A percentile compares a stretch with the other conserved stretches of the same genome.
phyloP scores from a whole-genome alignment of 2,113 vertebrate genomes.

The Arenaria interpres region DNA sequence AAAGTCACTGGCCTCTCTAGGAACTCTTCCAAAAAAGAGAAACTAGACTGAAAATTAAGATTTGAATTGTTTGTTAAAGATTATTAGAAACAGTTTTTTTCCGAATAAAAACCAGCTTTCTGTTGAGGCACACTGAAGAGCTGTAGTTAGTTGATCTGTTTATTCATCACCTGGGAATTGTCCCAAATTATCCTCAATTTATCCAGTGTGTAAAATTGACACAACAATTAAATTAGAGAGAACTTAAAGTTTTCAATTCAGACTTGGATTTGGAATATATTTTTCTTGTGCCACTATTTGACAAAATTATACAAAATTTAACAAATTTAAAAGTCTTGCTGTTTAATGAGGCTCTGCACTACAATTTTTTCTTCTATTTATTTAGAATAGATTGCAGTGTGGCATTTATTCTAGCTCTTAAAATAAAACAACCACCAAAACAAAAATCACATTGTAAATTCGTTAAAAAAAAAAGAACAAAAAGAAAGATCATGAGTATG shows the following conservation, averaged over 20 bases:
- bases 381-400: background rate
- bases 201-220: background rate
- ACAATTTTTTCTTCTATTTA: background rate
- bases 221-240: background rate
- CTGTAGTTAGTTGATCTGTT: background rate
- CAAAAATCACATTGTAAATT: background rate
- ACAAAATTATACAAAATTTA: background rate
- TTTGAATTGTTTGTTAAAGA: background rate
- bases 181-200: background rate
- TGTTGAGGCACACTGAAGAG: background rate
- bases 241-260: background rate
- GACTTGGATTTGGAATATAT: background rate
- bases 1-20: background rate
- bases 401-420: background rate
- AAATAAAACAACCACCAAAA: background rate
- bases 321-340: background rate
- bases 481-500: accelerated
- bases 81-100: background rate
- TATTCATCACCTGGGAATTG: background rate
- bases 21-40: background rate
- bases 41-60: background rate
- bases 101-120: accelerated
- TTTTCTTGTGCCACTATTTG: background rate
- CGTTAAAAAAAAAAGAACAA: background rate
- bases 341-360: background rate